Evolutionary conservation across 2,888 invertebrate species (phyloP).

Genomic region (Tachystola acroxantha): DNA sequence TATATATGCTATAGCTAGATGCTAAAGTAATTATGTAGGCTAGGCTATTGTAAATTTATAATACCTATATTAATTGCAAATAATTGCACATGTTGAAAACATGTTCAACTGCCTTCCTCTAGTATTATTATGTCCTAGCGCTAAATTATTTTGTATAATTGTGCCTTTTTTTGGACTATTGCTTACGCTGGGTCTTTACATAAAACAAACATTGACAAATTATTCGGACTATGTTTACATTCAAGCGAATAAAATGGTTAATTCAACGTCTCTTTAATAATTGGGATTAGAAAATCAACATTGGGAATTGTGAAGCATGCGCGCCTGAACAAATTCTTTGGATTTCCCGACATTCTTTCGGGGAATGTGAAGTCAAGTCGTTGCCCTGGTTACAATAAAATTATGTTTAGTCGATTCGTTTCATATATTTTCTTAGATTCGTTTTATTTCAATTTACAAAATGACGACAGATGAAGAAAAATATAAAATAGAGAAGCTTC

Average conservation of each 20-base stretch:
- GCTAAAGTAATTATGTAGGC: no score
- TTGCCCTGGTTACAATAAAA: background rate
- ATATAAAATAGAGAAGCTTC: constrained; percentile 48
- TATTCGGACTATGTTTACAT: background rate
- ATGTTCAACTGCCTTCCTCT: background rate
- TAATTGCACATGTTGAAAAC: no score
- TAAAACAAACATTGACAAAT: background rate
- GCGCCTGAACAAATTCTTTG: no score
- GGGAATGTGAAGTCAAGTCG: no score
- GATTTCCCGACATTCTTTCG: no score
- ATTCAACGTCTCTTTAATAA: background rate
- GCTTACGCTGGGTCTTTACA: background rate
- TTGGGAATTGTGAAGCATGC: no score
- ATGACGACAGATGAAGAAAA: constrained; percentile 69
- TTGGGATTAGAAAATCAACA: background rate
- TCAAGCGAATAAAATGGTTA: background rate
- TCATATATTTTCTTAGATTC: background rate
- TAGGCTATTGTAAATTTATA: no score
- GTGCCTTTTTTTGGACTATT: background rate
- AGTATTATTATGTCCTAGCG: background rate
- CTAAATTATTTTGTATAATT: background rate
- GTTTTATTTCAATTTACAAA: constrained; percentile 5
- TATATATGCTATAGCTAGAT: no score
- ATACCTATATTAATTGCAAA: no score
- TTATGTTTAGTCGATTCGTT: background rate